Conservation (phyloP, 2,797 vertebrate genomes). For the Eospalax fontanierii region DNA sequence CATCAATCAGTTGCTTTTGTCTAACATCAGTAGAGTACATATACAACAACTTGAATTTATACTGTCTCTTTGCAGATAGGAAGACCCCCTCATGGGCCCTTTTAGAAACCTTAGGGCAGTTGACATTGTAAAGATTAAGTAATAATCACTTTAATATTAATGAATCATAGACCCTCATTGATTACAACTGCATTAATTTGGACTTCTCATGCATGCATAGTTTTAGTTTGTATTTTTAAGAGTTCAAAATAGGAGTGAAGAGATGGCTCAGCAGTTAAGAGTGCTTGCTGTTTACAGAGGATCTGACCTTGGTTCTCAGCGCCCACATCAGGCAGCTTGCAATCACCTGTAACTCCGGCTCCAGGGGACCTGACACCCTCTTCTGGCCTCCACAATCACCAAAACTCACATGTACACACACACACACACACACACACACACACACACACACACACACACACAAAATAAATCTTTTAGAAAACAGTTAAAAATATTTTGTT, state of each 20-base stretch:
- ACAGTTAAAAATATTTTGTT: too few relatives aligned
- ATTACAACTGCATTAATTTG: not conserved
- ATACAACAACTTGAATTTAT: not conserved
- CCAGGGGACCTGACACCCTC: not conserved
- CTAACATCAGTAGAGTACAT: too few relatives aligned
- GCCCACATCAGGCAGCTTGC: not conserved
- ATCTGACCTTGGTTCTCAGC: not conserved
- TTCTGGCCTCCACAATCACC: too few relatives aligned
- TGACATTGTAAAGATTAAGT: not conserved
- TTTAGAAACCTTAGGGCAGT: not conserved
- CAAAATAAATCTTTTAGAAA: too few relatives aligned
- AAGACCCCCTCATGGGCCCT: not conserved
- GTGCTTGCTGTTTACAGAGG: not conserved
- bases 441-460: not conserved
- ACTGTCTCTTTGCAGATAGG: not conserved
- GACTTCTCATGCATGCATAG: not conserved
- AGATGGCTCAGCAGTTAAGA: not conserved
- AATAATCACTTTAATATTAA: not conserved
- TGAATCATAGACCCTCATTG: not conserved
- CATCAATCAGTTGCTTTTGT: not conserved
- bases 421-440: not conserved
- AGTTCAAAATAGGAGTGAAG: not conserved
- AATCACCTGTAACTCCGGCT: not conserved
- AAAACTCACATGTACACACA: not conserved
- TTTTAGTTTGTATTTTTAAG: conserved; percentile 18